phyloP scores from a whole-genome alignment of 2,113 vertebrate species.

The Gymnocephalus cernua region DNA sequence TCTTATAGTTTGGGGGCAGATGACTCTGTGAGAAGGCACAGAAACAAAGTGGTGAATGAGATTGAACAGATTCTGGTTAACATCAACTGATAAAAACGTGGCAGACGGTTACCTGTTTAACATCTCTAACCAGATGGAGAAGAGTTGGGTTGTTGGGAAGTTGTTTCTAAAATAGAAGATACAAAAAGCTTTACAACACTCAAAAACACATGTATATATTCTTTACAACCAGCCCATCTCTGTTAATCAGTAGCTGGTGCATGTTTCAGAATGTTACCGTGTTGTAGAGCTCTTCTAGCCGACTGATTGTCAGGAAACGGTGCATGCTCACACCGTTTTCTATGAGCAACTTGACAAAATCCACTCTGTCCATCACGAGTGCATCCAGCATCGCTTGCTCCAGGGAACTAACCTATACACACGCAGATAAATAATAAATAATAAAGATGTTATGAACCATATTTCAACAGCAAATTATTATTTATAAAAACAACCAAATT shows the following conservation, averaged over 20 bases:
- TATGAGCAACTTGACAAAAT: slow-evolving; percentile 98
- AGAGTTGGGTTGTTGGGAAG: slow-evolving; percentile 94
- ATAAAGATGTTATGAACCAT: slow-evolving; percentile 33
- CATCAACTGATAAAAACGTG: neutral
- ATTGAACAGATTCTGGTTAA: neutral
- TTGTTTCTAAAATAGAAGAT: slow-evolving; percentile 90
- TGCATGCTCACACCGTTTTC: slow-evolving; percentile 99
- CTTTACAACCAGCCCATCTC: neutral
- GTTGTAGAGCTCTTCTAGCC: slow-evolving; percentile 98
- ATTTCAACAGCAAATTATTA: slow-evolving; percentile 24
- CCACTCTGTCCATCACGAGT: slow-evolving; percentile 98
- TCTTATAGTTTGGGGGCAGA: slow-evolving; percentile 97
- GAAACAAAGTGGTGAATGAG: neutral
- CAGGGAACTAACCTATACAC: slow-evolving; percentile 93
- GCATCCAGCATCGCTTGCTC: slow-evolving; percentile 99
- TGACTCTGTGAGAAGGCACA: slow-evolving; percentile 87
- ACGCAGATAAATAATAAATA: no score
- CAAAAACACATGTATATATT: neutral
- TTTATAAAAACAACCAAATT: slow-evolving; percentile 40
- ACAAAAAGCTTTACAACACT: neutral
- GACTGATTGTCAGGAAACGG: slow-evolving; percentile 96
- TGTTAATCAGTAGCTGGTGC: neutral
- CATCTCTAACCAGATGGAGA: slow-evolving; percentile 95
- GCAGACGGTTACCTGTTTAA: slow-evolving; percentile 90
- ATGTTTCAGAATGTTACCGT: slow-evolving; percentile 85